These are phyloP conservation scores for Otis tarda DNA, from an alignment of 2,113 vertebrate genomes.

Conservation along the genomic window DNA sequence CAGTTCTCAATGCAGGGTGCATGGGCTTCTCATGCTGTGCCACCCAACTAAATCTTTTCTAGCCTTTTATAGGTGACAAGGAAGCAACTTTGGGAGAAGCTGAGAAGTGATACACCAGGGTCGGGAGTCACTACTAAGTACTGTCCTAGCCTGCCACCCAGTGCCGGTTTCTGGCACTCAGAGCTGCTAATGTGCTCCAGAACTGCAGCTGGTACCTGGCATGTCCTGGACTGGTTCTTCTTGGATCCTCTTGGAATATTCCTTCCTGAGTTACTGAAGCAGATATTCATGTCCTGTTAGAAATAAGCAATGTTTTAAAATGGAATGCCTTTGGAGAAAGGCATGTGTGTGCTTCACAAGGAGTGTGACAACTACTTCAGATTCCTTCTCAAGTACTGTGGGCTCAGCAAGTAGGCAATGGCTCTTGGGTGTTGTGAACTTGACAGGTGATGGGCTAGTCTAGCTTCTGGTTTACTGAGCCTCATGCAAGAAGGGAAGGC, in stretches of 20 bases:
- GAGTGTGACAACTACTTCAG: not conserved
- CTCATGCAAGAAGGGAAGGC: not conserved
- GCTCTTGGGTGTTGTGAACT: not conserved
- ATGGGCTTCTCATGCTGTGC: not conserved
- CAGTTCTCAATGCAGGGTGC: not conserved
- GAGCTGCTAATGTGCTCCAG: not conserved
- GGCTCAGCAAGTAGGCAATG: not conserved
- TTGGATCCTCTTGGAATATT: not conserved
- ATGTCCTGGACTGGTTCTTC: not conserved
- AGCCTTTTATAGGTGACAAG: constrained; percentile 28
- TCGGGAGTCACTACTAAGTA: not conserved
- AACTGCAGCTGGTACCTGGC: not conserved
- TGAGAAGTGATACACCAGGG: not conserved
- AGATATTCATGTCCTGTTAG: not conserved
- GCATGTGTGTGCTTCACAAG: no score
- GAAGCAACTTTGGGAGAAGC: constrained; percentile 17
- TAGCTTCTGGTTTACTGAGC: not conserved
- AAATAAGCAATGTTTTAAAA: not conserved
- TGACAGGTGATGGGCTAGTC: not conserved
- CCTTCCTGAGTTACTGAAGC: not conserved
- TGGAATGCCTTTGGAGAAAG: not conserved
- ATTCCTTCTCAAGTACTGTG: not conserved
- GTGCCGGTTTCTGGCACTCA: constrained; percentile 51
- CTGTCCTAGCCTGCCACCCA: constrained; percentile 77
- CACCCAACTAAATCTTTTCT: constrained; percentile 51